Base-by-base conservation (phyloP, 2,113 vertebrate species). In the Vulpes ferrilata region DNA sequence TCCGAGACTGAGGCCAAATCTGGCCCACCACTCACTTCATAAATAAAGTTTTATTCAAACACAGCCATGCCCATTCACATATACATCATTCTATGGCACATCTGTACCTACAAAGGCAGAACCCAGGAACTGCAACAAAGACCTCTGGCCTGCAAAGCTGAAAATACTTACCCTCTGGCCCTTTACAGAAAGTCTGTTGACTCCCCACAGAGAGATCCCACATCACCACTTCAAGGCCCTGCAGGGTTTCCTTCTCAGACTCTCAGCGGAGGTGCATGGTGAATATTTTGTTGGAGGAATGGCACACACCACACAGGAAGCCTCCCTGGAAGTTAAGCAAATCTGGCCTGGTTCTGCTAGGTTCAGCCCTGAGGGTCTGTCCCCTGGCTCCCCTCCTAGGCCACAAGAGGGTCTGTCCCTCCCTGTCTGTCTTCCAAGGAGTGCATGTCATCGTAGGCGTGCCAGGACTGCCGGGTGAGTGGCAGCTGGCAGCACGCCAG, bases 321-420 rank as follows among this genome's bases (percentile, higher is more conserved):
- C 67, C 35, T 76, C 80, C 22, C 17, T 0, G 2, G 0, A 35
- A 55, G n/a, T 9, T 4, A 0, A 22, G 27, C 0, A 2, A 84
- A 27, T 88, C 48, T 86, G 8, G 88, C 69, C 81, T 0, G 35
- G 27, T 9, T 9, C 22, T 16, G 62, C 78, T 11, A 15, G 27
- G 97, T 76, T 89, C 94, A 38, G 57, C 43, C 51, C 4, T 69
- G 83, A 62, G 55, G 1, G 12, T 60, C 91, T n/a, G 64, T 82
- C 87, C 92, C 9, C 48, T 73, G 73, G 73, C 90, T 79, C 5
- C 0, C 16, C 89, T 12, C 9, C 4, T 19, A 0, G 22, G 22
- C 92, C 71, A 7, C 55, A 67, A 90, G 60, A 83, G 65, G 69
- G 1, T 67, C 94, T 59, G 71, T 79, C 80, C 89, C 17, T 85